These are phyloP conservation scores for Phataginus tetradactyla DNA, from an alignment of 2,797 vertebrate species.

Conservation along the genomic window DNA sequence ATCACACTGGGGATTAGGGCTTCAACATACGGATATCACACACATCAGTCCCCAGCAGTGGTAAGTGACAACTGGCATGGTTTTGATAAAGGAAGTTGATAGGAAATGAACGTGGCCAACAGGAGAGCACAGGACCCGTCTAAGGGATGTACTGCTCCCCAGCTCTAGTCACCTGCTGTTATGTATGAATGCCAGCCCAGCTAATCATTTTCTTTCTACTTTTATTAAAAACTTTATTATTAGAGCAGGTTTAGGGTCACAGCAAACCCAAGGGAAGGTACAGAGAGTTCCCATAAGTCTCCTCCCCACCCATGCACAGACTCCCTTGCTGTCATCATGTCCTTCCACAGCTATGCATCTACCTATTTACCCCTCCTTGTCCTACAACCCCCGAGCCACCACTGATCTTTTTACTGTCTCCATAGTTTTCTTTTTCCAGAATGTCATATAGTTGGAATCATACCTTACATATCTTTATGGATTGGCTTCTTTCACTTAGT, in stretches of 20 bases:
- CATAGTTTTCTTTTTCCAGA: neutral
- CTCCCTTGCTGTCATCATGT: neutral
- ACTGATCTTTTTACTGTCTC: neutral
- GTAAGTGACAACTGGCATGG: neutral
- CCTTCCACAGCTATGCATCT: neutral
- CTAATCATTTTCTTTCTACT: neutral
- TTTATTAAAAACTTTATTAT: neutral
- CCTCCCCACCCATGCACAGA: neutral
- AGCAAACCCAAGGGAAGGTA: neutral
- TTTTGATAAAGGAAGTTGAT: neutral
- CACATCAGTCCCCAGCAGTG: neutral
- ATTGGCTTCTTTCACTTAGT: neutral
- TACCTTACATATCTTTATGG: neutral
- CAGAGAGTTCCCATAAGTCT: neutral
- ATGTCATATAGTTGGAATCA: neutral
- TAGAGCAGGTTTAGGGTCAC: neutral
- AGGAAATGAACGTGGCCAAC: neutral
- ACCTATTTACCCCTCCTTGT: neutral
- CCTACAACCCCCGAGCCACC: neutral
- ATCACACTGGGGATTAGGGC: neutral
- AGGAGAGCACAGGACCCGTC: neutral
- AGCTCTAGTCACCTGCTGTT: neutral
- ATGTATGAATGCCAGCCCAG: neutral
- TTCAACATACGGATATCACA: neutral
- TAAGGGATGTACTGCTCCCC: fast-evolving